Conservation (phyloP, 2,113 vertebrate genomes). For the Tamias sibiricus region DNA sequence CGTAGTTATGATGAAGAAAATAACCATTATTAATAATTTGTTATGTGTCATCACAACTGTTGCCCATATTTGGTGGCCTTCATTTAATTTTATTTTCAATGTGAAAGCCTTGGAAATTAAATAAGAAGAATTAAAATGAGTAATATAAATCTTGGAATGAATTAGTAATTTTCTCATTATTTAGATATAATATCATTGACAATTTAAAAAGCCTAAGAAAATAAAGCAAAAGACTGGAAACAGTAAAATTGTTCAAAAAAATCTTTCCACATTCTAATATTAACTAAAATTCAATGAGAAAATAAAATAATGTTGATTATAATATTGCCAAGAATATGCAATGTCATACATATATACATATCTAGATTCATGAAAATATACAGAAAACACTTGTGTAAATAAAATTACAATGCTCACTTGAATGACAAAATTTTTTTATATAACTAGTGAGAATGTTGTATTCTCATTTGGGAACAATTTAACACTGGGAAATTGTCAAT, state of each 20-base stretch:
- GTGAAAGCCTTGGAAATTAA: neutral
- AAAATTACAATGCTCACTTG: conserved; percentile 45
- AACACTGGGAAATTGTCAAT: conserved; percentile 12
- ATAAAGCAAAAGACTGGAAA: conserved; percentile 22
- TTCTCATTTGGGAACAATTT: conserved; percentile 20
- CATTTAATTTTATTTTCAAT: conserved; percentile 23
- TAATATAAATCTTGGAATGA: neutral
- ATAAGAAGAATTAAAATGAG: conserved; percentile 36
- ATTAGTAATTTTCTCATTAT: neutral
- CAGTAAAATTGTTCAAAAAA: conserved; percentile 24
- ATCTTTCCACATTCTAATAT: neutral
- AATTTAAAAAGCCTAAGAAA: conserved; percentile 45
- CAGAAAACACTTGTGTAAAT: conserved; percentile 3
- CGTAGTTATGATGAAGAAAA: neutral
- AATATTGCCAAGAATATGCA: neutral
- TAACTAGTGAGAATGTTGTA: neutral
- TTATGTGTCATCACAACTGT: neutral
- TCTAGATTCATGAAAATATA: conserved; percentile 5
- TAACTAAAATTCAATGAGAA: conserved; percentile 34
- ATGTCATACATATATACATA: neutral
- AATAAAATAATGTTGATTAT: conserved; percentile 39
- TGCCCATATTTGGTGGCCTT: conserved; percentile 11
- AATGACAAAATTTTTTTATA: conserved; percentile 11
- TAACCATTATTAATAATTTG: conserved; percentile 14
- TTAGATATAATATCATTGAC: neutral